Evolutionary conservation across 1,140 invertebrate genomes (phyloP), one percentile per base, ranked within the genome.

Genomic region (Eupristina koningsbergeri): DNA sequence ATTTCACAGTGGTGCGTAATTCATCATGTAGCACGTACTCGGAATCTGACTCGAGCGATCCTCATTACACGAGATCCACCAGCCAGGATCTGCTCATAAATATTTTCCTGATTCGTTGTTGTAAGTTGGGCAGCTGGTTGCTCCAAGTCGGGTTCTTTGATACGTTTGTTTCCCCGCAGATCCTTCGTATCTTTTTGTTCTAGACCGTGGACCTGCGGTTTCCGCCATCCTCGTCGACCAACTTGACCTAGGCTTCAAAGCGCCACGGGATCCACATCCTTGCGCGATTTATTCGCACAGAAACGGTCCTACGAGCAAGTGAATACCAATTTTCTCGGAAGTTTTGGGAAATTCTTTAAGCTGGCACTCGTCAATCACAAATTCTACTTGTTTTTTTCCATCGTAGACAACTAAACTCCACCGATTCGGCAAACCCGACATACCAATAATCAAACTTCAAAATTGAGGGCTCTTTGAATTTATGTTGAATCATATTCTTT

Each of bases 161-260:
- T 81, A 81, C 67, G 36, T 61, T 74, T 61, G 34, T 73, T 29
- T 74, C 77, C 26, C 8, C n/a, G n/a, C 53, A 22, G 22, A 3
- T 58, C 22, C 61, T 45, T 22, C 29, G 22, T 9, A n/a, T 36
- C 63, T 31, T 47, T 50, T 67, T 64, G 39, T 39, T 58, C 53
- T 3, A 61, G 29, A 75, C 80, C 80, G 34, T 74, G 67, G 45
- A n/a, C 50, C 71, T 83, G 73, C 29, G 50, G 71, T 26, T 80
- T 71, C 29, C 47, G 58, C 9, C 64, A 31, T 8, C 61, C 26
- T 0, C 64, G 67, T 34, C 36, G 13, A 36, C 6, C 2, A 26
- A 26, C 53, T 26, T 58, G 53, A 6, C 26, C 53, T 53, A 11
- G 29, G 31, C 3, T 45, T 26, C 34, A 3, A 31, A 39, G 22